A percentile compares a stretch with the other conserved stretches of the same genome.
Conservation (phyloP, 2,113 vertebrate species). For the Pyrgilauda ruficollis region DNA sequence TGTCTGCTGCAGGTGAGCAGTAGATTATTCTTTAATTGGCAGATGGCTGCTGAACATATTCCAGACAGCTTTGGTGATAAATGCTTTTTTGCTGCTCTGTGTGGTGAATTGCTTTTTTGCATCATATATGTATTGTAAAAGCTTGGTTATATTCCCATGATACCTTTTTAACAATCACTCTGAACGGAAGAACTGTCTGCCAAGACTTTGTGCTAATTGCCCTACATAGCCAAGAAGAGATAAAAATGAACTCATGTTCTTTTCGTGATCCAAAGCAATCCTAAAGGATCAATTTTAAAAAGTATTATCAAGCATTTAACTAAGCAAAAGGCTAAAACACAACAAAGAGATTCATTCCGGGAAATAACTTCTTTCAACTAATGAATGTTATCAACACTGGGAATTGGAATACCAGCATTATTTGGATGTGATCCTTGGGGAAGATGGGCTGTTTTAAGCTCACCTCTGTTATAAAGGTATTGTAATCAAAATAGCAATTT, state of each 20-base stretch:
- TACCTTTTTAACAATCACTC: conserved; percentile 3
- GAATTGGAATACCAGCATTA: not conserved
- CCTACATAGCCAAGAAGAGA: not conserved
- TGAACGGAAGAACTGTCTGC: not conserved
- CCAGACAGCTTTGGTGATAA: not conserved
- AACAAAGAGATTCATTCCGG: not conserved
- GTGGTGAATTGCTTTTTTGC: conserved; percentile 1
- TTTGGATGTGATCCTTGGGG: not conserved
- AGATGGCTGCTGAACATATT: not conserved
- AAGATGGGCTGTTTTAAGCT: not conserved
- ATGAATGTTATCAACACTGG: not conserved
- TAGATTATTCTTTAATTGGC: conserved; percentile 6
- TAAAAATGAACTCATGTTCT: conserved; percentile 8
- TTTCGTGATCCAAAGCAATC: conserved; percentile 12
- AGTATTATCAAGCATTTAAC: conserved; percentile 17
- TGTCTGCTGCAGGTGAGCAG: not conserved
- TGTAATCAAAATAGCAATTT: not conserved
- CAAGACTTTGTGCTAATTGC: conserved; percentile 41
- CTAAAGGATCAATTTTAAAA: conserved; percentile 46
- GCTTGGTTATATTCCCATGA: not conserved
- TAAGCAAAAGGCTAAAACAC: conserved; percentile 7
- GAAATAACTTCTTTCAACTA: not conserved
- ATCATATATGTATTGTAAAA: conserved; percentile 5
- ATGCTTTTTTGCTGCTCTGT: not conserved
- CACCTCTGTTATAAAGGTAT: not conserved